Conservation (phyloP, 1,140 invertebrate species). For the Drosophila busckii region DNA sequence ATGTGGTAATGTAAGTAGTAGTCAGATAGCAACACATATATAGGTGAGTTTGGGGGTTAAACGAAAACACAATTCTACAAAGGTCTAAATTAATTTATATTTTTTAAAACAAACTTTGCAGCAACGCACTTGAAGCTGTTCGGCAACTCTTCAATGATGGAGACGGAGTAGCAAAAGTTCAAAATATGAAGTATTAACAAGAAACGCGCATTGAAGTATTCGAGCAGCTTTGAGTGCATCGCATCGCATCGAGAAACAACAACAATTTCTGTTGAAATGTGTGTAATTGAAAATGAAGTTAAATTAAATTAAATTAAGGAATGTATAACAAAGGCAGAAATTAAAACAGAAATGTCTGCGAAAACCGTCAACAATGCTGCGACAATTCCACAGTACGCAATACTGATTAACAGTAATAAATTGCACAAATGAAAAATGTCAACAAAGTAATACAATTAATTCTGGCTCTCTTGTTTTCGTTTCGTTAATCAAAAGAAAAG, state of each 20-base stretch:
- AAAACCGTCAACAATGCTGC: no score
- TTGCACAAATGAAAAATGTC: no score
- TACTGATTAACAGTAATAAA: no score
- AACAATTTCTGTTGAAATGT: conserved; percentile 75
- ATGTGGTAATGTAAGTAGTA: background rate
- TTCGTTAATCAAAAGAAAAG: conserved; percentile 14
- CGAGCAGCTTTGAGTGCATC: conserved; percentile 59
- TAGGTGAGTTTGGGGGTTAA: conserved; percentile 38
- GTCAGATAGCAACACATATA: conserved; percentile 63
- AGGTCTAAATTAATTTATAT: conserved; percentile 20
- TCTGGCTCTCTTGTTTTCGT: conserved; percentile 35
- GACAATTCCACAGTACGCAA: no score
- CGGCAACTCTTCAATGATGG: no score
- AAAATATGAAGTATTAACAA: no score
- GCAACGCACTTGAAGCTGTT: conserved; percentile 54
- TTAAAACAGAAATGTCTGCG: conserved; percentile 49
- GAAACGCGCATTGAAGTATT: background rate
- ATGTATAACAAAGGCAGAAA: conserved; percentile 38
- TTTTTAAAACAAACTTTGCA: conserved; percentile 17
- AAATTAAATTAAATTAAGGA: conserved; percentile 13
- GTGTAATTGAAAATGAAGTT: conserved; percentile 49
- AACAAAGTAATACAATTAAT: no score
- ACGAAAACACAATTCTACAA: conserved; percentile 33
- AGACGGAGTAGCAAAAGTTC: no score
- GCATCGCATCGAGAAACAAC: conserved; percentile 63